Evolutionary conservation across 2,888 invertebrate genomes (phyloP), one percentile per base, ranked within the genome.

Genomic region (Rambutsinella grinnellia): DNA sequence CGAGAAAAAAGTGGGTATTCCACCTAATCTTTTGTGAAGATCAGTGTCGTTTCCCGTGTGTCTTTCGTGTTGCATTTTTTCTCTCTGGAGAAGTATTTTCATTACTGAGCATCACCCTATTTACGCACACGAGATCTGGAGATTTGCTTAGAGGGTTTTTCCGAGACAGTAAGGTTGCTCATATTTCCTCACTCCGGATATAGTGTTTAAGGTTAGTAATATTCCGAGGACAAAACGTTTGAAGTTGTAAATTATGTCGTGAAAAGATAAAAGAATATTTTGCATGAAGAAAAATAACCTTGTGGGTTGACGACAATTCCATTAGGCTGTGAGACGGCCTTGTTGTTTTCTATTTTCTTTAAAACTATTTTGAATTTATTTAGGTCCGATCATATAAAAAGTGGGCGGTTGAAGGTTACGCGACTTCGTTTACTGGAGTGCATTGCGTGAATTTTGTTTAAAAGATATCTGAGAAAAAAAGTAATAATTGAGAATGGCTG

Each of bases 171-270:
- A 36, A 8, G 6, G 36, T 36, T 36, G 6, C 36, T 49, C 49
- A 49, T 19, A 49, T 49, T 49, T 49, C 49, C 15, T 49, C n/a
- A n/a, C n/a, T 24, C 17, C 28, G 68, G 68, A 68, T 68, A 58
- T 67, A 57, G 54, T 58, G 27, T 28, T 51, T 51, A 66, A 68
- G 68, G 68, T 68, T 58, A 60, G 68, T 60, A 28, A 36, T 8
- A 36, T 13, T 36, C 5, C 6, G 36, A 36, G 36, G 13, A 36
- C 23, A 19, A 44, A 8, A 17, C 13, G 56, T 56, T 66, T 57
- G 54, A 49, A 58, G 60, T 36, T 51, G 58, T 68, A 68, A 58
- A 68, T 67, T 67, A 69, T 44, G 28, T 51, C 58, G 44, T 68
- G 51, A 65, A 65, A 28, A 49, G 46, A 27, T 19, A 54, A 57